These are phyloP conservation scores for Palloptera scutellata DNA, from an alignment of 2,888 invertebrate species.

Conservation along the genomic window DNA sequence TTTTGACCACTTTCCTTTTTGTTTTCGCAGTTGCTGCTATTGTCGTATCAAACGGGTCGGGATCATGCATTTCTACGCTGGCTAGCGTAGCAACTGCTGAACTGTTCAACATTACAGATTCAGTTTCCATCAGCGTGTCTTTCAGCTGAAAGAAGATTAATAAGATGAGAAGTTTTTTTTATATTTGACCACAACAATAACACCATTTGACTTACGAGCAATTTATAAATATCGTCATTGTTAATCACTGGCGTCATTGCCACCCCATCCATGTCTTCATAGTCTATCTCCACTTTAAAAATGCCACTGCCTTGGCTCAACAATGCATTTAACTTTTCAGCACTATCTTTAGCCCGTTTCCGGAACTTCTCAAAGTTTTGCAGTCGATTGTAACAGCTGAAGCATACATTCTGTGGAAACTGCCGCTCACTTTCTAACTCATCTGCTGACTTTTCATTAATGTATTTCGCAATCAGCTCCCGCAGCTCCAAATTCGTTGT, in stretches of 20 bases:
- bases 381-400: constrained; percentile 43
- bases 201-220: constrained; percentile 33
- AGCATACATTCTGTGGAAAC: constrained; percentile 47
- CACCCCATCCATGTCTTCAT: constrained; percentile 38
- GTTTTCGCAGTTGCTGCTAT: neutral
- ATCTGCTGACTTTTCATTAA: constrained; percentile 21
- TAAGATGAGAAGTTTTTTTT: constrained; percentile 6
- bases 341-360: constrained; percentile 42
- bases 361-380: constrained; percentile 45
- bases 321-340: constrained; percentile 42
- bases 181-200: neutral
- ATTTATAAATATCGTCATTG: constrained; percentile 36
- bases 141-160: constrained; percentile 35
- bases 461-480: constrained; percentile 38
- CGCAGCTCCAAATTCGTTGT: constrained; percentile 38
- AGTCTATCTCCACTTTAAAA: constrained; percentile 42
- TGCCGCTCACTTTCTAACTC: constrained; percentile 20
- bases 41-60: constrained; percentile 46
- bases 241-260: constrained; percentile 12
- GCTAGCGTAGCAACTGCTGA: constrained; percentile 16
- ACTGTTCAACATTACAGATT: constrained; percentile 39
- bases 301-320: constrained; percentile 27
- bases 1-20: neutral
- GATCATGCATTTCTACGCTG: constrained; percentile 25
- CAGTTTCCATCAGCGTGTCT: constrained; percentile 45